Evolutionary conservation across 2,113 vertebrate species (phyloP).

Genomic region (Rattus rattus): DNA sequence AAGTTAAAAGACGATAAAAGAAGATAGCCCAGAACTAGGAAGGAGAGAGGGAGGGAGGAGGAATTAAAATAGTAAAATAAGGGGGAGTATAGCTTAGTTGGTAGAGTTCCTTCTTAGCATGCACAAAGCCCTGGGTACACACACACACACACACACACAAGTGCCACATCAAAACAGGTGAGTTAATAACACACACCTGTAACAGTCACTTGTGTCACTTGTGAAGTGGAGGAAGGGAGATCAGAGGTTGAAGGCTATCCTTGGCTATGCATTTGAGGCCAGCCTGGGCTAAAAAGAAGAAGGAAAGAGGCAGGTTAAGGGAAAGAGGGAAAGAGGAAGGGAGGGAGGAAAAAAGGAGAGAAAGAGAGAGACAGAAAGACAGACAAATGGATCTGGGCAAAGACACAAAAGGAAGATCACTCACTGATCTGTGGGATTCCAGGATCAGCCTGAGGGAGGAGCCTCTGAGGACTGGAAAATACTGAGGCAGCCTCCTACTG

Average conservation of each 20-base stretch:
- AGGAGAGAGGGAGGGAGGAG: no score
- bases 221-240: not conserved
- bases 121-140: no score
- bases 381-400: not conserved
- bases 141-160: not conserved
- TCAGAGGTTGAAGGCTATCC: not conserved
- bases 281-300: not conserved
- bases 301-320: no score
- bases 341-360: no score
- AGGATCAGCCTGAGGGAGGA: not conserved
- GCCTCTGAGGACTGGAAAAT: rapidly evolving
- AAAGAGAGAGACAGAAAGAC: not conserved
- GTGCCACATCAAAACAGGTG: not conserved
- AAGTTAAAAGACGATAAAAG: not conserved
- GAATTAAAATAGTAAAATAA: not conserved
- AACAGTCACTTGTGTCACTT: not conserved
- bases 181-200: not conserved
- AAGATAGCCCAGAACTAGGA: not conserved
- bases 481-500: rapidly evolving
- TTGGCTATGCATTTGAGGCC: not conserved
- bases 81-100: not conserved
- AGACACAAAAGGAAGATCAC: not conserved
- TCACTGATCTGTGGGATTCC: no score
- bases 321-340: not conserved
- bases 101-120: not conserved